Evolutionary conservation across 2,113 vertebrate species (phyloP).

Genomic region (Chinchilla lanigera): DNA sequence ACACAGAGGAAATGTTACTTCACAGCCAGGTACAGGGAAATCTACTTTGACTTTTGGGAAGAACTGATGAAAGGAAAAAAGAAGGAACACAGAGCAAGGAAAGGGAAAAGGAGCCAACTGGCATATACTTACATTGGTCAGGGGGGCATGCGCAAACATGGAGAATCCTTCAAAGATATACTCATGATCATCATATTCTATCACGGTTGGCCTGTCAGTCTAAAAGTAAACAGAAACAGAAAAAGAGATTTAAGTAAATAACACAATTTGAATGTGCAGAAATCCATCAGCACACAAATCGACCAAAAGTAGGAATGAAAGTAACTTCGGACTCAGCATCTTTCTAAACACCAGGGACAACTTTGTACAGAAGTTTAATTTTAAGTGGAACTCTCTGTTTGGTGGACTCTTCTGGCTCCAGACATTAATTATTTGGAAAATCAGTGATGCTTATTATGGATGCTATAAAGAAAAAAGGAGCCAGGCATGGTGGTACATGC

Average conservation of each 20-base stretch:
- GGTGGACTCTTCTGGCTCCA: neutral
- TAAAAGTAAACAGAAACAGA: constrained; percentile 81
- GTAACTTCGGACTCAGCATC: neutral
- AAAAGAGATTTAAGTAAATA: neutral
- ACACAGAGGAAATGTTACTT: neutral
- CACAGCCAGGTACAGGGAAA: constrained; percentile 14
- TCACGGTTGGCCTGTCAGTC: constrained; percentile 98
- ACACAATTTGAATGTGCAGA: neutral
- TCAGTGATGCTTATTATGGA: neutral
- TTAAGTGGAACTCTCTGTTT: neutral
- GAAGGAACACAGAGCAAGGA: neutral
- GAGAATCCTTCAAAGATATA: constrained; percentile 99
- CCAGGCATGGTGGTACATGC: neutral
- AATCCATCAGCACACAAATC: neutral
- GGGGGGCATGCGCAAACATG: constrained; percentile 95
- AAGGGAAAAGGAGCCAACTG: neutral
- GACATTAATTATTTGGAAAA: neutral
- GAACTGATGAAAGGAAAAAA: neutral
- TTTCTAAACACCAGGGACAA: neutral
- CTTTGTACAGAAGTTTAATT: neutral
- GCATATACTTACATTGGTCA: constrained; percentile 93
- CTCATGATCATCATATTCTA: constrained; percentile 99
- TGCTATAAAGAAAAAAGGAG: neutral
- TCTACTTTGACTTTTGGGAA: neutral
- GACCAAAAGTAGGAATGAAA: neutral